Conservation (phyloP, 2,797 vertebrate species). For the Alfaro cultratus region DNA sequence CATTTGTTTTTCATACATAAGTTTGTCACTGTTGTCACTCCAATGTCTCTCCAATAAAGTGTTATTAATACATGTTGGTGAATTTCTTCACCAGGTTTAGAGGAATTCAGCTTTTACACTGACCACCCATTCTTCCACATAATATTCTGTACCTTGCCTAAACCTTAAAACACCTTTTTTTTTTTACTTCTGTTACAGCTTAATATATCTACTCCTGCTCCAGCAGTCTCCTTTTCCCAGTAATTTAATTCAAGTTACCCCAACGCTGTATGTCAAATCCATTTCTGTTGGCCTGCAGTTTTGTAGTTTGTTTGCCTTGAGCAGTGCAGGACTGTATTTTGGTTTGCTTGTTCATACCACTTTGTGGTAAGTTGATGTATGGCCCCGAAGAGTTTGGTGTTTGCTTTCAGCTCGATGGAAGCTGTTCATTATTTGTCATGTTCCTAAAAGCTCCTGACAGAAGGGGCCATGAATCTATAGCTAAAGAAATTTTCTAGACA, state of each 20-base stretch:
- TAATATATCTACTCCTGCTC: neutral
- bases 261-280: neutral
- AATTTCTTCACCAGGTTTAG: neutral
- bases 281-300: constrained; percentile 3
- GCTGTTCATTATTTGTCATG: constrained; percentile 53
- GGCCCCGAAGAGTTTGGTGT: constrained; percentile 2
- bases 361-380: constrained; percentile 6
- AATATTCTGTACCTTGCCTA: neutral
- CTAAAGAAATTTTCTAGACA: constrained; percentile 55
- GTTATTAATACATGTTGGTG: neutral
- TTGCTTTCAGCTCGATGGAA: constrained; percentile 37
- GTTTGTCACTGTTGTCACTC: neutral
- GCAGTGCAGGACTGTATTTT: neutral
- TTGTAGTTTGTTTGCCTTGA: neutral
- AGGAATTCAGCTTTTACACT: neutral
- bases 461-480: constrained; percentile 50
- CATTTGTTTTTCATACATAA: neutral
- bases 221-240: neutral
- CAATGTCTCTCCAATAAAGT: neutral
- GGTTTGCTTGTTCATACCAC: neutral
- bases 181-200: neutral
- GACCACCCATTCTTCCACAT: neutral
- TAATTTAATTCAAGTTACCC: neutral
- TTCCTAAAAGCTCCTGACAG: constrained; percentile 63
- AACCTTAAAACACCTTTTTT: neutral